A percentile compares a stretch with the other conserved stretches of the same genome.
phyloP scores from a whole-genome alignment of 2,113 vertebrate genomes.

The Chaenocephalus aceratus region DNA sequence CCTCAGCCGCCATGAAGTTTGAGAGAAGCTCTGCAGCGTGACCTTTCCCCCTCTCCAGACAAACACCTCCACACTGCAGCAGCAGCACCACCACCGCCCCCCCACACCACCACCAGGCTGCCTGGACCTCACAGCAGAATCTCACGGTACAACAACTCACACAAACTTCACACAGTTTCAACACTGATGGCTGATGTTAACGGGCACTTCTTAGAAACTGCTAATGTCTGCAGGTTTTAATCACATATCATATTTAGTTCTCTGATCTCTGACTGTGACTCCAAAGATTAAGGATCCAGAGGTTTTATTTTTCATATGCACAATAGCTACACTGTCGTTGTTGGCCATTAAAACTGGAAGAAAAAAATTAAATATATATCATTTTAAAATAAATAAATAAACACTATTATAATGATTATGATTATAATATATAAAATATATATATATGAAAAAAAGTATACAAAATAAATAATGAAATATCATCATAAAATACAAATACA shows the following conservation, averaged over 20 bases:
- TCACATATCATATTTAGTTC: neutral
- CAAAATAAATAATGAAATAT: too few species aligned
- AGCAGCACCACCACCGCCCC: conserved; percentile 12
- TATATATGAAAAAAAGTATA: too few species aligned
- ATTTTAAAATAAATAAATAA: too few species aligned
- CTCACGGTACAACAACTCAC: too few species aligned
- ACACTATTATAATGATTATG: too few species aligned
- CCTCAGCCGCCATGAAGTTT: conserved; percentile 3
- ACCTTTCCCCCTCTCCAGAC: conserved; percentile 56
- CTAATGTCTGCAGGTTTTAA: neutral
- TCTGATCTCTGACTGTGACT: neutral
- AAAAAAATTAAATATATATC: too few species aligned
- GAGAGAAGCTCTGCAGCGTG: conserved; percentile 47
- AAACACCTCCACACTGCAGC: conserved; percentile 56
- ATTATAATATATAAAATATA: too few species aligned
- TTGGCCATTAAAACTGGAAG: too few species aligned
- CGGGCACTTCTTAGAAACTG: conserved; percentile 18
- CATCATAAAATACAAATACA: too few species aligned
- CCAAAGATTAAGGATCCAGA: too few species aligned
- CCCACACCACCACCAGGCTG: conserved; percentile 21
- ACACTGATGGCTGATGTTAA: neutral
- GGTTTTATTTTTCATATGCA: too few species aligned
- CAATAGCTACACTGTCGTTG: too few species aligned
- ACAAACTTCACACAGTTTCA: conserved; percentile 20
- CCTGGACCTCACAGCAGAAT: neutral